phyloP scores from a whole-genome alignment of 2,797 vertebrate species.

The Gambusia yucatana region DNA sequence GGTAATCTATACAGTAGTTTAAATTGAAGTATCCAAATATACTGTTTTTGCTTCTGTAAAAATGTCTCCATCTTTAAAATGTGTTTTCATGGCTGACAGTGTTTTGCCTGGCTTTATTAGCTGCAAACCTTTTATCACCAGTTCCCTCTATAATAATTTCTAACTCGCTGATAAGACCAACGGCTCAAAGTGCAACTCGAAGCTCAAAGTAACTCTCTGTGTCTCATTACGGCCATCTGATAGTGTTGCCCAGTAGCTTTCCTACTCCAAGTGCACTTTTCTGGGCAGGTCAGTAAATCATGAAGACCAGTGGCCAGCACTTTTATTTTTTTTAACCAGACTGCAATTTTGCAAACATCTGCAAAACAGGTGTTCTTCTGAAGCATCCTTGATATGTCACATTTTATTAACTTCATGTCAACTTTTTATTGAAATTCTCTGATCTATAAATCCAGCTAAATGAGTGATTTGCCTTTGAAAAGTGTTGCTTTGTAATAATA shows the following conservation, averaged over 20 bases:
- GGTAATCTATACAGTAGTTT: conserved; percentile 48
- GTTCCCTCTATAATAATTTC: conserved; percentile 31
- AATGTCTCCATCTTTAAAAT: conserved; percentile 43
- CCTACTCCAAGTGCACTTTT: conserved; percentile 83
- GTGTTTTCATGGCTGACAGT: conserved; percentile 46
- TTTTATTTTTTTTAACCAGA: conserved; percentile 43
- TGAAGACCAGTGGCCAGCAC: conserved; percentile 66
- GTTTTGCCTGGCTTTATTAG: conserved; percentile 61
- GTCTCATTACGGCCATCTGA: conserved; percentile 56
- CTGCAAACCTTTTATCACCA: conserved; percentile 35
- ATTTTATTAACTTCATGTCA: conserved; percentile 49
- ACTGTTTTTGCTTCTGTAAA: conserved; percentile 53
- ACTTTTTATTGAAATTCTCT: conserved; percentile 38
- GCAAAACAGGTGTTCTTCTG: conserved; percentile 33
- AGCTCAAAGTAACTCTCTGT: conserved; percentile 57
- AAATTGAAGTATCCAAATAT: conserved; percentile 46
- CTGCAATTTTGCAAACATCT: conserved; percentile 73
- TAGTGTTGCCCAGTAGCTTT: conserved; percentile 73
- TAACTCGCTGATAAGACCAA: conserved; percentile 31
- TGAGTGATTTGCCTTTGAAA: conserved; percentile 65
- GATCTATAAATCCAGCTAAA: conserved; percentile 46
- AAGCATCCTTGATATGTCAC: conserved; percentile 41
- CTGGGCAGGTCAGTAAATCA: conserved; percentile 69
- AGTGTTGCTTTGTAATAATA: conserved; percentile 57
- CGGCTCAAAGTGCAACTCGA: conserved; percentile 51